Conservation (phyloP, 2,797 vertebrate species). For the Danio choprae region DNA sequence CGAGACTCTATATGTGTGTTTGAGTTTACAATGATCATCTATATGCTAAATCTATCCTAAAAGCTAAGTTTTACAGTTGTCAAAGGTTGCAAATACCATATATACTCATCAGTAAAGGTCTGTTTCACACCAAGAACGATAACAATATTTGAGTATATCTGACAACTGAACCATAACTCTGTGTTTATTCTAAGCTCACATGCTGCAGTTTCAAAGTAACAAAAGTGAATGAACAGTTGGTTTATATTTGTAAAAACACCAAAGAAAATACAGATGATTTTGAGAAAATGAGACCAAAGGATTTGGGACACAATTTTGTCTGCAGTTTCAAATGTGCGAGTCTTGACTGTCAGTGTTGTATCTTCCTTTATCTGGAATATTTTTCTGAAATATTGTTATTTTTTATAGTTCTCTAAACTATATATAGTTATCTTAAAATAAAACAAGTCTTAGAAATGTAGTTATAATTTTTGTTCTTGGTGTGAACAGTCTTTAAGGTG, state of each 20-base stretch:
- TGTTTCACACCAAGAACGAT: not conserved
- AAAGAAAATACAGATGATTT: no score
- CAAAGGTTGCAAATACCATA: not conserved
- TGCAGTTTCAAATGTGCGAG: no score
- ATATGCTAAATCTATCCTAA: not conserved
- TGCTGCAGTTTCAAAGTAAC: not conserved
- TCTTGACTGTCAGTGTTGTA: no score
- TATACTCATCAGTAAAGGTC: not conserved
- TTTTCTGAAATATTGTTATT: no score
- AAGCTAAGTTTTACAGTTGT: not conserved
- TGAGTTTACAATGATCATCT: not conserved
- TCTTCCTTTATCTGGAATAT: no score
- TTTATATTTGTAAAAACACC: no score
- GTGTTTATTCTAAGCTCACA: not conserved
- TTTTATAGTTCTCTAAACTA: no score
- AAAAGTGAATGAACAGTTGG: not conserved
- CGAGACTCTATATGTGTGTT: slow-evolving; percentile 18
- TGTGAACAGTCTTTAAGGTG: not conserved
- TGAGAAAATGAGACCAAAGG: no score
- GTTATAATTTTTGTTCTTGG: not conserved
- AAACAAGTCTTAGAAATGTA: no score
- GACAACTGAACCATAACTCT: not conserved
- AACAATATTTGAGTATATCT: not conserved
- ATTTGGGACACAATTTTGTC: no score
- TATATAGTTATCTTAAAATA: no score